These are phyloP conservation scores for Toxotes jaculatrix DNA, from an alignment of 2,113 vertebrate genomes.

Conservation along the genomic window DNA sequence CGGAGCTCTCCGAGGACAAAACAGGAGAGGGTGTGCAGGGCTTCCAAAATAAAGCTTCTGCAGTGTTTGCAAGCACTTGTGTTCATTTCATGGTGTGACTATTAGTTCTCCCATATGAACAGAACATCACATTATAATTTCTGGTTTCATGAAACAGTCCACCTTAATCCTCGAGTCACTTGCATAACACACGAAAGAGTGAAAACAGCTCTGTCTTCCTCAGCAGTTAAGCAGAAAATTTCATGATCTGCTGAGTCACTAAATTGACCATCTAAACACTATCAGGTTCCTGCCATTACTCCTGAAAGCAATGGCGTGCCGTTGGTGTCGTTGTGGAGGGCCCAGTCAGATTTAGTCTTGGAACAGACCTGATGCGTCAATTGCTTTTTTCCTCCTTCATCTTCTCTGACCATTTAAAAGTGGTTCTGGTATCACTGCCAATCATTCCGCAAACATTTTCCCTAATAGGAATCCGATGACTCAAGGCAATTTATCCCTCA, in stretches of 20 bases:
- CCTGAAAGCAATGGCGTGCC: slow-evolving; percentile 40
- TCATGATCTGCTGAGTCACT: slow-evolving; percentile 52
- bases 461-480: slow-evolving; percentile 73
- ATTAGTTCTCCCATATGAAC: slow-evolving; percentile 44
- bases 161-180: slow-evolving; percentile 30
- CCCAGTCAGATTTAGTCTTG: slow-evolving; percentile 71
- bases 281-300: slow-evolving; percentile 64
- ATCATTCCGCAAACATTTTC: slow-evolving; percentile 74
- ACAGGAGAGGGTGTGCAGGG: slow-evolving; percentile 32
- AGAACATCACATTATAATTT: slow-evolving; percentile 42
- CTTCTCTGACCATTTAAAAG: slow-evolving; percentile 69
- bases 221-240: slow-evolving; percentile 39
- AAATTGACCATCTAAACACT: slow-evolving; percentile 57
- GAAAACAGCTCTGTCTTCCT: slow-evolving; percentile 24
- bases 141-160: slow-evolving; percentile 34
- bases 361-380: slow-evolving; percentile 60
- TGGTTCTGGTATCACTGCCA: slow-evolving; percentile 69
- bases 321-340: slow-evolving; percentile 38
- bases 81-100: slow-evolving; percentile 13
- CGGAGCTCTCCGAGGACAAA: slow-evolving; percentile 42
- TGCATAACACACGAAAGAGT: slow-evolving; percentile 22
- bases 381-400: slow-evolving; percentile 64
- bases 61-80: not conserved
- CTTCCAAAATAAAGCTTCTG: slow-evolving; percentile 51
- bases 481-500: slow-evolving; percentile 63